Base-by-base conservation (phyloP, 2,888 invertebrate species). In the Odontomyia ornata region DNA sequence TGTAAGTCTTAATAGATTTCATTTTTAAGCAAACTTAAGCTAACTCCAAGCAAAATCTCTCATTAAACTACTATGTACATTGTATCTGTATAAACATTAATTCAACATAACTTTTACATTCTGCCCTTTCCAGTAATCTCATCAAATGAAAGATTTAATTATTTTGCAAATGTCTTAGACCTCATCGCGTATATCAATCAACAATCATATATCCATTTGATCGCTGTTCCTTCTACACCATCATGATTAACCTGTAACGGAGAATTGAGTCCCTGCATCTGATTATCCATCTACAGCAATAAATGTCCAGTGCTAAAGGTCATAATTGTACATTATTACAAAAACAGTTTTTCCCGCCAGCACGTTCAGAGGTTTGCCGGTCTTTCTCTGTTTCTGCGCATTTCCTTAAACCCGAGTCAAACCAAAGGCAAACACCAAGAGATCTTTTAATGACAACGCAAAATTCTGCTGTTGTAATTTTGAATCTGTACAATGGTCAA, bases 221-320 rank as follows among this genome's bases (percentile, higher is more conserved):
- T 36, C 3, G 9, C 36, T 5, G 36, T 5, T 36, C 5, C 36
- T 52, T 52, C 52, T 9, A 4, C 52, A 52, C 15, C 52, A 4
- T 15, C 52, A 52, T 52, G 52, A 52, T 52, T 52, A 52, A 52
- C 52, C 52, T 52, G 52, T 52, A 52, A 52, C 52, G 52, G 52
- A n/a, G 52, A 52, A 52, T 13, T 52, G 15, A 18, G 18, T 13
- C 52, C 15, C 52, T 36, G 7, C 18, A 18, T 52, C 52, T 52
- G 52, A 52, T 52, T 13, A 18, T 18, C 52, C 15, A 52, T 52
- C 52, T 18, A 18, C 52, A 52, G 52, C 52, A 52, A 52, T 52
- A 52, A 62, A 62, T 27, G 62, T 62, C 27, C 62, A 62, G 62
- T 62, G 62, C 62, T 27, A 62, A 62, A 62, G 62, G 62, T 62